phyloP scores from a whole-genome alignment of 1,140 invertebrate genomes.

The Rhyzopertha dominica region DNA sequence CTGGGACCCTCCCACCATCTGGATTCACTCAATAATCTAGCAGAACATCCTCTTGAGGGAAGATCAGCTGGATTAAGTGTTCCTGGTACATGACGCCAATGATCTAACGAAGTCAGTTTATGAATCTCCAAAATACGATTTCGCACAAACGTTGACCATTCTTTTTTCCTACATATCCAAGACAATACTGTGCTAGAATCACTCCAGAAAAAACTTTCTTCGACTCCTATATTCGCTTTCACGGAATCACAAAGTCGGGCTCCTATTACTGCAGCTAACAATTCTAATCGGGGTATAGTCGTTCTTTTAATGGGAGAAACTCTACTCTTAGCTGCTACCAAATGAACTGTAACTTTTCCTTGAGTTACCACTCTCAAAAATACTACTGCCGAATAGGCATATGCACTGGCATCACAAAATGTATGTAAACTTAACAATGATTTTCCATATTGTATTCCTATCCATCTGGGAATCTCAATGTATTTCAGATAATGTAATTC shows the following conservation, averaged over 20 bases:
- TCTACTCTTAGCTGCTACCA: constrained; percentile 19
- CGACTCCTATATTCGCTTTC: constrained; percentile 11
- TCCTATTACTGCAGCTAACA: constrained; percentile 18
- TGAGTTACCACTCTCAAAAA: constrained; percentile 10
- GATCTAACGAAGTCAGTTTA: constrained; percentile 13
- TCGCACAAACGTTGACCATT: constrained; percentile 32
- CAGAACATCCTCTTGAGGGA: constrained; percentile 36
- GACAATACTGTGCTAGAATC: constrained; percentile 33
- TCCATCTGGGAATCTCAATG: constrained; percentile 16
- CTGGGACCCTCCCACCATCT: constrained; percentile 37
- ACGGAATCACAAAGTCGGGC: constrained; percentile 11
- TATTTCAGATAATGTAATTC: background rate
- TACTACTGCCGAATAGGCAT: constrained; percentile 12
- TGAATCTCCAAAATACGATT: constrained; percentile 43
- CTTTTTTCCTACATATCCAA: constrained; percentile 24
- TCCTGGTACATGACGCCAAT: no score
- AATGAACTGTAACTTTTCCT: constrained; percentile 7
- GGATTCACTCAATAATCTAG: constrained; percentile 23
- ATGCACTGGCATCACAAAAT: constrained; percentile 15
- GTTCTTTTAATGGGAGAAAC: constrained; percentile 21
- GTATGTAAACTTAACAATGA: constrained; percentile 12
- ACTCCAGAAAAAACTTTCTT: constrained; percentile 15
- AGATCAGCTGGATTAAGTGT: no score
- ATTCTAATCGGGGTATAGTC: constrained; percentile 19
- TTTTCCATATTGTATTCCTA: background rate